phyloP scores from a whole-genome alignment of 2,888 invertebrate genomes.

The Gnatocerus cornutus region DNA sequence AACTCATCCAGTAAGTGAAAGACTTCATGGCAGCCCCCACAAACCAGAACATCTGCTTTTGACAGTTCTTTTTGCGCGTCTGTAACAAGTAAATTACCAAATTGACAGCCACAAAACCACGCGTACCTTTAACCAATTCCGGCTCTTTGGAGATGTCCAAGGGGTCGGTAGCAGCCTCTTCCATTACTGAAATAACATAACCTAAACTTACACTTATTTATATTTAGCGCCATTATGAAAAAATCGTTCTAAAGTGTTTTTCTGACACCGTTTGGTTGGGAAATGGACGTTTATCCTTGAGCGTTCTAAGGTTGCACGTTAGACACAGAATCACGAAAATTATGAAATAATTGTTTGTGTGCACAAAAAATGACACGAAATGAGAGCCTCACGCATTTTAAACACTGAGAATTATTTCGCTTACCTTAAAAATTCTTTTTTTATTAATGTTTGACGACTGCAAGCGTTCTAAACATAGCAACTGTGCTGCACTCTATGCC shows the following conservation, averaged over 20 bases:
- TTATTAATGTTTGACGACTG: conserved; percentile 61
- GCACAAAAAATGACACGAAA: neutral
- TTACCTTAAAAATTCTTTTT: conserved; percentile 60
- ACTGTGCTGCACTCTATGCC: conserved; percentile 60
- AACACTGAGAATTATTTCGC: conserved; percentile 51
- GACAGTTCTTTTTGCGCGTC: conserved; percentile 86
- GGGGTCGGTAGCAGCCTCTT: conserved; percentile 48
- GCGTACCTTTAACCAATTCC: conserved; percentile 60
- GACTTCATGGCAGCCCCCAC: conserved; percentile 87
- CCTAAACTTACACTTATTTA: conserved; percentile 43
- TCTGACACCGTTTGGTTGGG: conserved; percentile 52
- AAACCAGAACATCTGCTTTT: conserved; percentile 84
- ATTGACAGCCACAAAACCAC: conserved; percentile 16
- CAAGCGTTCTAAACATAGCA: conserved; percentile 63
- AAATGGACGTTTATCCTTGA: conserved; percentile 62
- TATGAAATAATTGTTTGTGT: conserved; percentile 55
- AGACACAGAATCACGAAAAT: conserved; percentile 53
- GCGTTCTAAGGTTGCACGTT: conserved; percentile 54
- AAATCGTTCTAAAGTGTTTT: conserved; percentile 27
- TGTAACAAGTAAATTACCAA: conserved; percentile 66
- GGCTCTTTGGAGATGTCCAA: conserved; percentile 58
- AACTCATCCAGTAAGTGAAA: conserved; percentile 88
- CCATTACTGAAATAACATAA: conserved; percentile 43
- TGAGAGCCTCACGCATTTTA: conserved; percentile 14
- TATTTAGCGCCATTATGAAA: conserved; percentile 56